A percentile compares a stretch with the other conserved stretches of the same genome.
Conservation (phyloP, 2,113 vertebrate genomes). For the Smithornis capensis region DNA sequence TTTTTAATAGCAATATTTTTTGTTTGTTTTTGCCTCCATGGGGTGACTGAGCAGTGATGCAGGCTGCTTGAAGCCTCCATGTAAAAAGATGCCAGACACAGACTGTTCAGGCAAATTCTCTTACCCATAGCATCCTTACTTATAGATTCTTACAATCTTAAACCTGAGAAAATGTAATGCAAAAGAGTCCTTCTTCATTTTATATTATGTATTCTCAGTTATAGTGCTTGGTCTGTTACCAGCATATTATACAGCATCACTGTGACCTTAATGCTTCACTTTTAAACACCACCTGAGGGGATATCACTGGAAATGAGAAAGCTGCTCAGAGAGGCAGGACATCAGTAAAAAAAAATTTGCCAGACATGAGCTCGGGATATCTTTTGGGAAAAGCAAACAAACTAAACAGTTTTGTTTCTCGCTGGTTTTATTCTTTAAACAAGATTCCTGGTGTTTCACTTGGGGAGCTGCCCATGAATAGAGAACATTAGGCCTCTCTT, state of each 20-base stretch:
- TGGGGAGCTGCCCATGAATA: background rate
- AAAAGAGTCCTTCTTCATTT: background rate
- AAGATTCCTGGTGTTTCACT: background rate
- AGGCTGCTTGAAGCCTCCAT: background rate
- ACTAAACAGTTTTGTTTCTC: background rate
- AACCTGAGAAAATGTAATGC: background rate
- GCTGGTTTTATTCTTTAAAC: background rate
- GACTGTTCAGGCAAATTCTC: background rate
- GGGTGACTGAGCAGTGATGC: background rate
- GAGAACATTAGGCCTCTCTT: background rate
- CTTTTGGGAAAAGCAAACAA: background rate
- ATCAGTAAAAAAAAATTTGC: background rate
- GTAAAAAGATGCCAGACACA: background rate
- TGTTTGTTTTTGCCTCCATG: background rate
- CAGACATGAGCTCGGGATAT: background rate
- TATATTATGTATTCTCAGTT: background rate
- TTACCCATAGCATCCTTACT: background rate
- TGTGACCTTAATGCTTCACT: background rate
- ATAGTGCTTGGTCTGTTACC: background rate
- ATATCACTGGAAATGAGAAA: background rate
- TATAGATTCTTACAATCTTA: background rate
- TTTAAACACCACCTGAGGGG: background rate
- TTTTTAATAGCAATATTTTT: too few species aligned
- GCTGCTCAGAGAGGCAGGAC: background rate
- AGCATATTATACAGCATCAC: background rate